Conservation (phyloP, 1,140 invertebrate species). For the Lasioglossum albipes region DNA sequence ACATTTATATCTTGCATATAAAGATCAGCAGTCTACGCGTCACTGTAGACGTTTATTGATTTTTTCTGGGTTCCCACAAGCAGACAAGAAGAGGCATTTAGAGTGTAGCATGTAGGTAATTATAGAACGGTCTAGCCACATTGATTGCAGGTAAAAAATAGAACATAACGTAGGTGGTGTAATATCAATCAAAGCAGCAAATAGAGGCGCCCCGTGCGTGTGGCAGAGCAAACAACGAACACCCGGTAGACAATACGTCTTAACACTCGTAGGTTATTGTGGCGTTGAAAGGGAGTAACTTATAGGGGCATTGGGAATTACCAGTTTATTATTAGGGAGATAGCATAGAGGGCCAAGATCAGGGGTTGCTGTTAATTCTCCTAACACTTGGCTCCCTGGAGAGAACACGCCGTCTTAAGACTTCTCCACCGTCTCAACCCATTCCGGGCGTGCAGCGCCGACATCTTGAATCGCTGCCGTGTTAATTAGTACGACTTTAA, state of each 20-base stretch:
- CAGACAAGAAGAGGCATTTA: too few relatives aligned
- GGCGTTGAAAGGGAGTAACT: conserved; percentile 79
- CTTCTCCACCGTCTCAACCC: conserved; percentile 70
- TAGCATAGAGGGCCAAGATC: conserved; percentile 76
- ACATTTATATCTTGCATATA: too few relatives aligned
- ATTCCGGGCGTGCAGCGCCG: conserved; percentile 50
- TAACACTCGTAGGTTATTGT: conserved; percentile 76
- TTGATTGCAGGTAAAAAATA: too few relatives aligned
- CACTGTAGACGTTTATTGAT: too few relatives aligned
- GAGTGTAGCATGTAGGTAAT: too few relatives aligned
- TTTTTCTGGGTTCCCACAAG: too few relatives aligned
- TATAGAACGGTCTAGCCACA: too few relatives aligned
- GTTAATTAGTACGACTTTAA: conserved; percentile 78
- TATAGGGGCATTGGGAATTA: conserved; percentile 81
- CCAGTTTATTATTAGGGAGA: conserved; percentile 81
- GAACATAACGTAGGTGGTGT: background rate
- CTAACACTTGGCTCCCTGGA: conserved; percentile 75
- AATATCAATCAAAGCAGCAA: conserved; percentile 47
- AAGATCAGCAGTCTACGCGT: too few relatives aligned
- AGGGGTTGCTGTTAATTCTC: conserved; percentile 79
- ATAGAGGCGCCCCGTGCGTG: conserved; percentile 2
- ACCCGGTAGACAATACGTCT: conserved; percentile 69
- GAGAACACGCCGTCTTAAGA: conserved; percentile 77
- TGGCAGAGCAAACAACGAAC: conserved; percentile 53
- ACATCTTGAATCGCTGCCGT: conserved; percentile 75